phyloP scores from a whole-genome alignment of 2,113 vertebrate species.

The Diphyllodes magnificus region DNA sequence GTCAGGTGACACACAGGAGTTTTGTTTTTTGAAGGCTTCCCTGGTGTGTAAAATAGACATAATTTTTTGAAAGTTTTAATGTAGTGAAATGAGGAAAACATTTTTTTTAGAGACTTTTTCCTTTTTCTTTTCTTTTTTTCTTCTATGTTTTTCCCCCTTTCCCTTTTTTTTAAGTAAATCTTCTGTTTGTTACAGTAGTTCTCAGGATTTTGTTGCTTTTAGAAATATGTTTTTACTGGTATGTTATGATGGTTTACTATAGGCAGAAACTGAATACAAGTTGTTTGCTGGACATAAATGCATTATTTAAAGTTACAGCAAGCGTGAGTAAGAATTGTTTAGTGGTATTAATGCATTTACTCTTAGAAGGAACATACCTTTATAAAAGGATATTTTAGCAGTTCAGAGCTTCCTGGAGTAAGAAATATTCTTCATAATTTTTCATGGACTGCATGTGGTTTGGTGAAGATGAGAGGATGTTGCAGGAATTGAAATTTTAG shows the following conservation, averaged over 20 bases:
- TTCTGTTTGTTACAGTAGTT: neutral
- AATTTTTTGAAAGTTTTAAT: neutral
- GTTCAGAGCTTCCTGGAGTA: neutral
- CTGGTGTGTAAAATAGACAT: neutral
- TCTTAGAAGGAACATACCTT: neutral
- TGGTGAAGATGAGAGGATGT: neutral
- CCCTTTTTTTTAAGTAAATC: neutral
- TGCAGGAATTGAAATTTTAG: neutral
- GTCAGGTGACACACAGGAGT: neutral
- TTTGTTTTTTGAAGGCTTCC: neutral
- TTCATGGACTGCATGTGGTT: neutral
- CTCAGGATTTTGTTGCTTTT: neutral
- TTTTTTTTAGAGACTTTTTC: neutral
- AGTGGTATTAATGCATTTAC: neutral
- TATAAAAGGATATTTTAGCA: neutral
- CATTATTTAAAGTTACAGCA: neutral
- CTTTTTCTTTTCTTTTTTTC: neutral
- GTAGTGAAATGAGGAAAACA: neutral
- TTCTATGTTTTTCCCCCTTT: neutral
- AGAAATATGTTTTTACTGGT: neutral
- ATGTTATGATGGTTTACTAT: rapidly evolving
- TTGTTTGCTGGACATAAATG: neutral
- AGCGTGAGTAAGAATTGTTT: neutral
- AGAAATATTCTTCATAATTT: neutral
- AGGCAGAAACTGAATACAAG: neutral